A percentile compares a stretch with the other conserved stretches of the same genome.
phyloP scores from a whole-genome alignment of 2,113 vertebrate genomes.

The Silurus asotus region DNA sequence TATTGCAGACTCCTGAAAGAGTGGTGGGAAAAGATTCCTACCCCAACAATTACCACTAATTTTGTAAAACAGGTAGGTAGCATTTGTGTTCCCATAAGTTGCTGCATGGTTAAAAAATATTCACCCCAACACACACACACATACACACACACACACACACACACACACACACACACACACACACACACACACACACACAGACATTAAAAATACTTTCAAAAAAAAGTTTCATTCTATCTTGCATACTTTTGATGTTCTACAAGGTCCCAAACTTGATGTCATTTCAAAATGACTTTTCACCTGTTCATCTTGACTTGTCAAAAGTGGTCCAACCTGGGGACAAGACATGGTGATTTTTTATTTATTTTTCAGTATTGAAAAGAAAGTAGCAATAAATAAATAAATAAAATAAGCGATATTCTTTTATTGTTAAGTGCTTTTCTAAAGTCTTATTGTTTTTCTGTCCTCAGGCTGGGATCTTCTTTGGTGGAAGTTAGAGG shows the following conservation, averaged over 20 bases:
- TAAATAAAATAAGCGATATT: background rate
- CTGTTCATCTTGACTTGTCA: conserved; percentile 31
- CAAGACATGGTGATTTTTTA: conserved; percentile 56
- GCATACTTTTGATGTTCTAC: conserved; percentile 10
- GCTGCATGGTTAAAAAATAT: no score
- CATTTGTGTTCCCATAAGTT: background rate
- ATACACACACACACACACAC: background rate
- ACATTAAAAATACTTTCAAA: background rate
- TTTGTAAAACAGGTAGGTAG: conserved; percentile 52
- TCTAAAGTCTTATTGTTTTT: background rate
- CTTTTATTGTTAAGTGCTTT: background rate
- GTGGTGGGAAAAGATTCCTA: conserved; percentile 59
- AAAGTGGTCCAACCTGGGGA: conserved; percentile 29
- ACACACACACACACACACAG: background rate
- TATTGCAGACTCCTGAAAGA: conserved; percentile 56
- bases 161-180: background rate
- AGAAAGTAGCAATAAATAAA: background rate
- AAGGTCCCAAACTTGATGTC: conserved; percentile 51
- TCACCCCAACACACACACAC: no score
- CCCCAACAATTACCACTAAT: conserved; percentile 50
- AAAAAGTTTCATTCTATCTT: background rate
- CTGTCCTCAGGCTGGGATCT: conserved; percentile 51
- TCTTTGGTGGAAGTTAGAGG: conserved; percentile 17
- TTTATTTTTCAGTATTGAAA: background rate
- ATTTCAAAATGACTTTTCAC: background rate